A percentile compares a stretch with the other conserved stretches of the same genome.
phyloP scores from a whole-genome alignment of 2,113 vertebrate genomes.

The Litocranius walleri region DNA sequence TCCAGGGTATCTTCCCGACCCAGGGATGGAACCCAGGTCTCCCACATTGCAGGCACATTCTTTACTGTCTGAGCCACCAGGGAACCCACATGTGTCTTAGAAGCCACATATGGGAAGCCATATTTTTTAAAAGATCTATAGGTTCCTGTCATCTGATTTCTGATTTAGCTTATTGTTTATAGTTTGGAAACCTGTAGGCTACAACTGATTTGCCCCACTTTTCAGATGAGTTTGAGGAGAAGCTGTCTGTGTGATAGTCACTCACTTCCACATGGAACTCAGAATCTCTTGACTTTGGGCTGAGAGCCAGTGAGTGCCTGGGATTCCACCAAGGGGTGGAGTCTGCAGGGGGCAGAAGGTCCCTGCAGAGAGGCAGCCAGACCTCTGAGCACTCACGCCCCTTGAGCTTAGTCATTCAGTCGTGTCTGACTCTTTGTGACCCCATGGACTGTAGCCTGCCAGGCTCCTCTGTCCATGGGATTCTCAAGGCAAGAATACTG shows the following conservation, averaged over 20 bases:
- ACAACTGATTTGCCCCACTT: not conserved
- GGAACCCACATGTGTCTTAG: not conserved
- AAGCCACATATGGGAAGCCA: not conserved
- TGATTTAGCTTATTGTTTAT: not conserved
- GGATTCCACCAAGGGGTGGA: not conserved
- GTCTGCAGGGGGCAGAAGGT: not conserved
- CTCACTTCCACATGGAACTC: not conserved
- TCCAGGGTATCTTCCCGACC: not conserved
- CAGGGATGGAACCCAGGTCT: not conserved
- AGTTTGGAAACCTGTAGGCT: not conserved
- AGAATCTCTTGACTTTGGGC: not conserved
- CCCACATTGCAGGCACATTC: not conserved
- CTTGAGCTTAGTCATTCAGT: not conserved
- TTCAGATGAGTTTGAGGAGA: not conserved
- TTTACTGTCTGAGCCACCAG: not conserved
- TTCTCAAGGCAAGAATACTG: not conserved
- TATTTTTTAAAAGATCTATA: not conserved
- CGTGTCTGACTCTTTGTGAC: not conserved
- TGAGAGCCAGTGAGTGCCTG: not conserved
- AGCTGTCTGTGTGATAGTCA: not conserved
- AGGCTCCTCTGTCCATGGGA: not conserved
- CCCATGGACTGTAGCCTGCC: not conserved
- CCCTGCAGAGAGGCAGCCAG: rapidly evolving
- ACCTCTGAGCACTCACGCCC: not conserved
- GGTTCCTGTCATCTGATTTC: not conserved